Conservation (phyloP, 2,888 invertebrate genomes). For the Tubulanus polymorphus region DNA sequence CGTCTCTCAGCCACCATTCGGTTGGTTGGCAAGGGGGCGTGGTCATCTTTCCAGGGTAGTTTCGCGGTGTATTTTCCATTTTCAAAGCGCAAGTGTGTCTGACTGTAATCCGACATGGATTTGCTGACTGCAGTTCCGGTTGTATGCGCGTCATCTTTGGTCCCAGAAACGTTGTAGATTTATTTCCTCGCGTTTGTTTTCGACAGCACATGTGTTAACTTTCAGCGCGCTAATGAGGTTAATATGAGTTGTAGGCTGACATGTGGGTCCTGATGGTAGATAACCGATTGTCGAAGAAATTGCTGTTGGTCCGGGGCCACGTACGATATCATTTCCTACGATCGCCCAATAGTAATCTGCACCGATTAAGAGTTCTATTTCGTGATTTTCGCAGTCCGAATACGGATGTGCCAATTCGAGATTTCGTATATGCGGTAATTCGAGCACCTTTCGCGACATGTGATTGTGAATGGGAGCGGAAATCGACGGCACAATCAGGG, state of each 20-base stretch:
- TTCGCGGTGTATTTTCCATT: not conserved
- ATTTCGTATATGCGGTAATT: slow-evolving; percentile 8
- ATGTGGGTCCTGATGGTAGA: slow-evolving; percentile 14
- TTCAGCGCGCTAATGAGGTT: too few species aligned
- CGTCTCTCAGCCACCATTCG: not conserved
- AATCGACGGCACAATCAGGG: slow-evolving; percentile 18
- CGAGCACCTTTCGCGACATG: not conserved
- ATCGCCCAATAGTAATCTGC: slow-evolving; percentile 21
- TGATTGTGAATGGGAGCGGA: slow-evolving; percentile 12
- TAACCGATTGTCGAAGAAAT: slow-evolving; percentile 18
- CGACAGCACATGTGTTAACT: too few species aligned
- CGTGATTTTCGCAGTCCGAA: slow-evolving; percentile 3
- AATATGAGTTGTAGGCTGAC: too few species aligned
- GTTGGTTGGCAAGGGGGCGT: not conserved
- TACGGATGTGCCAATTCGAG: slow-evolving; percentile 16
- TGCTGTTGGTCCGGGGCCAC: slow-evolving; percentile 20
- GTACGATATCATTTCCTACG: slow-evolving; percentile 13
- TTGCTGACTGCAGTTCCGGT: too few species aligned
- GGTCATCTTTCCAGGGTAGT: not conserved
- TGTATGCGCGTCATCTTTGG: too few species aligned
- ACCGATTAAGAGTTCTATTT: slow-evolving; percentile 1
- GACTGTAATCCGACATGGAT: too few species aligned
- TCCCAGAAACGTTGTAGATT: slow-evolving; percentile 16
- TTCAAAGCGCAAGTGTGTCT: too few species aligned
- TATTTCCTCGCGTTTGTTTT: slow-evolving; percentile 3